Percentiles rank a stretch among this genome's conserved stretches.
Evolutionary conservation across 2,888 invertebrate genomes (phyloP).

Genomic region (Galerucella pusilla): DNA sequence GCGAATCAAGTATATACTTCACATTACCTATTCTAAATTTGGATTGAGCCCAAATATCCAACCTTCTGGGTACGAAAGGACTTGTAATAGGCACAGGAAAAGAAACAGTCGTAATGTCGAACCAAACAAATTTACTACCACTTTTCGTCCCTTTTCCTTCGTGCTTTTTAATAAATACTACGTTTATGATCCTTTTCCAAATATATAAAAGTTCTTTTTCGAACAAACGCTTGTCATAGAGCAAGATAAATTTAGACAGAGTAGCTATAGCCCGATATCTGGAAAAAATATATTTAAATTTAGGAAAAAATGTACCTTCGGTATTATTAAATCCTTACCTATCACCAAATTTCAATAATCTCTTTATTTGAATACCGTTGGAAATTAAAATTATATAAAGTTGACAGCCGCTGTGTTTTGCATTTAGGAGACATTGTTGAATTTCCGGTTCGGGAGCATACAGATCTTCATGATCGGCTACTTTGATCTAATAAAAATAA

Average conservation of each 20-base stretch:
- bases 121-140: conserved; percentile 68
- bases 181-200: conserved; percentile 82
- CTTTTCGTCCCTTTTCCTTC: conserved; percentile 46
- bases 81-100: conserved; percentile 74
- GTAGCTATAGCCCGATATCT: conserved; percentile 79
- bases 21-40: conserved; percentile 68
- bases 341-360: conserved; percentile 78
- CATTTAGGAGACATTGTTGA: conserved; percentile 69
- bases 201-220: conserved; percentile 74
- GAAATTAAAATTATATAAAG: conserved; percentile 77
- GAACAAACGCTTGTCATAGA: conserved; percentile 78
- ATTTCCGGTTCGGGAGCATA: conserved; percentile 72
- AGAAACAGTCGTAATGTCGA: conserved; percentile 78
- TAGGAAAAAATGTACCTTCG: too few relatives aligned
- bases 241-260: conserved; percentile 75
- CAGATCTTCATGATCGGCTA: conserved; percentile 69
- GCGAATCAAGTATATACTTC: too few relatives aligned
- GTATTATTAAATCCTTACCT: conserved; percentile 62
- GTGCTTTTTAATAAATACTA: conserved; percentile 76
- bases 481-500: conserved; percentile 21
- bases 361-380: conserved; percentile 76
- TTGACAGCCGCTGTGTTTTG: conserved; percentile 75
- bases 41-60: conserved; percentile 76
- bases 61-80: conserved; percentile 70
- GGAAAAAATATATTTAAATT: conserved; percentile 30